These are phyloP conservation scores for Urocitellus parryii DNA, from an alignment of 2,113 vertebrate species.

Conservation along the genomic window DNA sequence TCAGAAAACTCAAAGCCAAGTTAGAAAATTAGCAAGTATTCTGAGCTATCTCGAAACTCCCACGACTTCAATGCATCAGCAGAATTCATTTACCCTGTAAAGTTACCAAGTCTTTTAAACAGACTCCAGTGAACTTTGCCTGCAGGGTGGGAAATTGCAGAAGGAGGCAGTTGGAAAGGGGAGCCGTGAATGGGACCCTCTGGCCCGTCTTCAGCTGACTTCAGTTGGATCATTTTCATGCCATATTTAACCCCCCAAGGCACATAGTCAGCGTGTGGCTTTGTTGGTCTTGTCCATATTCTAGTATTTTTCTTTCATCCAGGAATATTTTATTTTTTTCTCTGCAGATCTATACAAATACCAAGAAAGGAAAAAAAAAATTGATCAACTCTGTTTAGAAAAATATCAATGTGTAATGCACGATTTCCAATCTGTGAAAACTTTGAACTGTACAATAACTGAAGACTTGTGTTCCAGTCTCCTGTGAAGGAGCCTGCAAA, in stretches of 20 bases:
- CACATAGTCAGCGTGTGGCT: neutral
- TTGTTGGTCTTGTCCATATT: neutral
- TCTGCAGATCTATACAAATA: neutral
- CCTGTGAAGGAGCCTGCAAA: neutral
- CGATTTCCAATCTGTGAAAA: neutral
- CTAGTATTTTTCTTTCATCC: slow-evolving; percentile 17
- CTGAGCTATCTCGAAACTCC: neutral
- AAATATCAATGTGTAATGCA: neutral
- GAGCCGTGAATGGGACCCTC: too few species aligned
- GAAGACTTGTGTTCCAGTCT: neutral
- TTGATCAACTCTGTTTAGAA: neutral
- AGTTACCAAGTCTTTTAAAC: neutral
- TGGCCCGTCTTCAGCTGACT: neutral
- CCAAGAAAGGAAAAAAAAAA: neutral
- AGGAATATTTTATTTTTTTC: neutral
- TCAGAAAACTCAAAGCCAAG: slow-evolving; percentile 1
- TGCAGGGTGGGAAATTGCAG: neutral
- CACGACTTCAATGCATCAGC: neutral
- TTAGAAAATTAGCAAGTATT: slow-evolving; percentile 33
- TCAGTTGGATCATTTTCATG: neutral
- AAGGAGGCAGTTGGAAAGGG: neutral
- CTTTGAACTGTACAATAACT: neutral
- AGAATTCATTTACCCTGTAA: neutral
- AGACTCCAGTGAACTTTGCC: neutral
- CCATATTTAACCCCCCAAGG: neutral